Percentiles rank a stretch among this genome's conserved stretches.
phyloP scores from a whole-genome alignment of 2,797 vertebrate species.

The Eutrigla gurnardus region DNA sequence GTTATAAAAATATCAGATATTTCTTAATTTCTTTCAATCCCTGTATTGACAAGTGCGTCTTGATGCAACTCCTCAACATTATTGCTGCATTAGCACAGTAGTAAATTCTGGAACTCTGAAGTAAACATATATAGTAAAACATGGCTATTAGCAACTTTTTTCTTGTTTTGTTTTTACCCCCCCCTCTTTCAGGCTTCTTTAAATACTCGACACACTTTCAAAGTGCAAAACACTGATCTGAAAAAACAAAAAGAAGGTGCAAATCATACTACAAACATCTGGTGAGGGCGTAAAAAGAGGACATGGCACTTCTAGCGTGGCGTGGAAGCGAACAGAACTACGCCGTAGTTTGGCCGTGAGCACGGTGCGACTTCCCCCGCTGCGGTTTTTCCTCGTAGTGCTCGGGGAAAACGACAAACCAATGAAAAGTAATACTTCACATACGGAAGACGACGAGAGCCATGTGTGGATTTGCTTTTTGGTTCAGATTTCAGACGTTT shows the following conservation, averaged over 20 bases:
- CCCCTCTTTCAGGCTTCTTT: slow-evolving; percentile 68
- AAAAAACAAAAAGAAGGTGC: slow-evolving; percentile 78
- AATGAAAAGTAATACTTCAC: too few relatives aligned
- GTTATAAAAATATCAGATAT: slow-evolving; percentile 79
- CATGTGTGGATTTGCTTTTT: too few relatives aligned
- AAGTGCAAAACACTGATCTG: slow-evolving; percentile 81
- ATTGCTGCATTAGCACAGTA: slow-evolving; percentile 81
- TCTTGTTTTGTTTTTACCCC: slow-evolving; percentile 27
- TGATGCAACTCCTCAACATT: slow-evolving; percentile 72
- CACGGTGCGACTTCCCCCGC: too few relatives aligned
- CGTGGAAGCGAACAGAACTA: slow-evolving; percentile 37
- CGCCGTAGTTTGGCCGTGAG: too few relatives aligned
- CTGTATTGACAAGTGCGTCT: slow-evolving; percentile 75
- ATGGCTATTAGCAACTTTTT: slow-evolving; percentile 82
- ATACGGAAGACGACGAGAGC: too few relatives aligned
- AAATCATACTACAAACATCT: slow-evolving; percentile 77
- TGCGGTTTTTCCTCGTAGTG: too few relatives aligned
- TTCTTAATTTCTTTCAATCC: slow-evolving; percentile 77
- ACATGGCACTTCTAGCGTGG: slow-evolving; percentile 81
- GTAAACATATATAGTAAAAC: slow-evolving; percentile 84
- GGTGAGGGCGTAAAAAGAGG: slow-evolving; percentile 63
- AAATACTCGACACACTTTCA: slow-evolving; percentile 83
- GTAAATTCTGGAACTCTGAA: slow-evolving; percentile 81
- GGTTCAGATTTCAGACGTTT: too few relatives aligned
- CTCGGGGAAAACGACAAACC: too few relatives aligned